These are phyloP conservation scores for Lasiommata megera DNA, from an alignment of 2,888 invertebrate genomes.

Conservation along the genomic window DNA sequence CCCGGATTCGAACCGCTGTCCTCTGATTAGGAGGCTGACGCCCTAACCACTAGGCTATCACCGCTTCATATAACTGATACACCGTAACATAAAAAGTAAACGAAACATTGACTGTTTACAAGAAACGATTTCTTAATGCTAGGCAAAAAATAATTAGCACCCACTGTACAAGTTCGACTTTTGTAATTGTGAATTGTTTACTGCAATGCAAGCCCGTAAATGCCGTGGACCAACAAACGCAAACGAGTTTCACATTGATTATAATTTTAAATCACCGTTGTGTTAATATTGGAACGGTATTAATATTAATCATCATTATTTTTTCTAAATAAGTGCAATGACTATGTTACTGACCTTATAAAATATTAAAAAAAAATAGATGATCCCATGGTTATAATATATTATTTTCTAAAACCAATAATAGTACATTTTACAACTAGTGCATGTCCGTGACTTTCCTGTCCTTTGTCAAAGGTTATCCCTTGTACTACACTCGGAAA, in stretches of 20 bases:
- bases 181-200: slow-evolving; percentile 11
- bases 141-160: neutral
- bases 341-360: neutral
- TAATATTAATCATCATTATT: no score
- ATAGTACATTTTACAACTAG: no score
- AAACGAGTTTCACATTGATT: slow-evolving; percentile 11
- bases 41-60: no score
- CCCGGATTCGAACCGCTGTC: no score
- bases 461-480: no score
- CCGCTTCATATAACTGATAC: no score
- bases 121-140: neutral
- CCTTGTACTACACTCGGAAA: no score
- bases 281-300: neutral
- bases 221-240: slow-evolving; percentile 3
- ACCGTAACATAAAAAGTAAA: neutral
- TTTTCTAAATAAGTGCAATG: neutral
- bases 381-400: neutral
- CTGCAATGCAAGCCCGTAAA: slow-evolving; percentile 4
- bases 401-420: neutral
- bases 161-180: slow-evolving; percentile 4
- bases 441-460: no score
- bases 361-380: neutral
- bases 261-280: slow-evolving; percentile 13
- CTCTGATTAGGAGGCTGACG: no score
- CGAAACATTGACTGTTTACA: neutral